These are phyloP conservation scores for Dasyurus viverrinus DNA, from an alignment of 2,113 vertebrate genomes.

Conservation along the genomic window DNA sequence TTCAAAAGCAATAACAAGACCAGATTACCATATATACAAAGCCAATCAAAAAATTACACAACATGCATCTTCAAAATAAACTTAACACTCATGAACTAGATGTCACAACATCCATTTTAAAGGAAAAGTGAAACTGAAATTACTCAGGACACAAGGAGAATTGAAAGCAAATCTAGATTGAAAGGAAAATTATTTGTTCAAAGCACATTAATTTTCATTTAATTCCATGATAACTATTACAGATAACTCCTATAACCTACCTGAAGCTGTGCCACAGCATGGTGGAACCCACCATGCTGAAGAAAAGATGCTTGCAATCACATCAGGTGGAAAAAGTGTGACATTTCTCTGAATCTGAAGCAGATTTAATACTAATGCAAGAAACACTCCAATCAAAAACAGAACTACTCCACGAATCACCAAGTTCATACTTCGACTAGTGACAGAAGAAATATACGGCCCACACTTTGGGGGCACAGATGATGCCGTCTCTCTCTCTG, in stretches of 20 bases:
- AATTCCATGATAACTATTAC: slow-evolving; percentile 8
- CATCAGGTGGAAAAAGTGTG: slow-evolving; percentile 97
- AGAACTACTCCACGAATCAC: slow-evolving; percentile 91
- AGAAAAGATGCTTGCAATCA: slow-evolving; percentile 96
- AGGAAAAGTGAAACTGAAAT: slow-evolving; percentile 36
- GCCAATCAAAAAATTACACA: slow-evolving; percentile 15
- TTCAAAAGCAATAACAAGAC: slow-evolving; percentile 44
- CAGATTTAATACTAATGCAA: slow-evolving; percentile 95
- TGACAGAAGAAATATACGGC: slow-evolving; percentile 90
- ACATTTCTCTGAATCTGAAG: slow-evolving; percentile 97
- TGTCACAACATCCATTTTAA: not conserved
- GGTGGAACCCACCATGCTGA: slow-evolving; percentile 97
- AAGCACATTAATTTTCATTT: not conserved
- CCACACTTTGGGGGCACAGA: slow-evolving; percentile 81
- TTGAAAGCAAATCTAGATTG: slow-evolving; percentile 6
- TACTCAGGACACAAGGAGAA: not conserved
- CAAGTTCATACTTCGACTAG: slow-evolving; percentile 91
- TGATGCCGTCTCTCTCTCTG: slow-evolving; percentile 81
- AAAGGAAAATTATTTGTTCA: slow-evolving; percentile 4
- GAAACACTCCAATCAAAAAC: slow-evolving; percentile 94
- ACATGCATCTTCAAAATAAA: slow-evolving; percentile 37
- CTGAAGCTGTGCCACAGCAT: slow-evolving; percentile 95
- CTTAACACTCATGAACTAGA: slow-evolving; percentile 12
- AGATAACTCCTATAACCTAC: slow-evolving; percentile 81
- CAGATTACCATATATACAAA: not conserved